A percentile compares a stretch with the other conserved stretches of the same genome.
Evolutionary conservation across 2,888 invertebrate species (phyloP).

Genomic region (Xestia xanthographa): DNA sequence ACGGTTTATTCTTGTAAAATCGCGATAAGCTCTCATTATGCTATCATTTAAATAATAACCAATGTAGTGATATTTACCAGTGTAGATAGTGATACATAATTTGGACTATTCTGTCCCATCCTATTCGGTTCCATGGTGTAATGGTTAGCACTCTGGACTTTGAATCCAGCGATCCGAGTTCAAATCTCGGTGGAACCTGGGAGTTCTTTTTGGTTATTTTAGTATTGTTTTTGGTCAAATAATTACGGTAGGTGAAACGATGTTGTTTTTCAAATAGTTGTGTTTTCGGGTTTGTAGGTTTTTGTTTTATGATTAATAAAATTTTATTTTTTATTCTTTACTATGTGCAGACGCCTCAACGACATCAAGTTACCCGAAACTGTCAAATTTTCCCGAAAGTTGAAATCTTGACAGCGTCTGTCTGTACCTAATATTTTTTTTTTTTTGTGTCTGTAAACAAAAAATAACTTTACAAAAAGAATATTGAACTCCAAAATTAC

Average conservation of each 20-base stretch:
- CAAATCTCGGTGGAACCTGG: conserved; percentile 95
- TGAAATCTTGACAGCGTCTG: too few relatives aligned
- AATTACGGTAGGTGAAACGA: not conserved
- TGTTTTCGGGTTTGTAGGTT: too few relatives aligned
- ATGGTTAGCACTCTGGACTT: conserved; percentile 96
- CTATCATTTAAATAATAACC: conserved; percentile 23
- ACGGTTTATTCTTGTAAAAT: conserved; percentile 15
- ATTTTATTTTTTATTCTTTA: too few relatives aligned
- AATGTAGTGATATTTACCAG: not conserved
- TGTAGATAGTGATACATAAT: conserved; percentile 37
- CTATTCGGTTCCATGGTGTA: conserved; percentile 93
- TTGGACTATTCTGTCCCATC: conserved; percentile 1
- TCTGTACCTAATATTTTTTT: too few relatives aligned
- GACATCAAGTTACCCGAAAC: too few relatives aligned
- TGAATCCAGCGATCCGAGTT: conserved; percentile 96
- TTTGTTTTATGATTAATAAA: too few relatives aligned
- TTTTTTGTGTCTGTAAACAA: too few relatives aligned
- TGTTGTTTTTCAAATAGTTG: not conserved
- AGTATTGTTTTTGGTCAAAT: not conserved
- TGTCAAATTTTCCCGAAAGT: too few relatives aligned
- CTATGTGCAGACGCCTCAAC: too few relatives aligned
- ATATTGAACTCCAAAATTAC: too few relatives aligned
- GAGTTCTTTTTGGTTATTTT: conserved; percentile 44
- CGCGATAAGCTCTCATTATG: not conserved
- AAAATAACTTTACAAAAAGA: too few relatives aligned